Base-by-base conservation (phyloP, 2,797 vertebrate species). In the Lates japonicus region DNA sequence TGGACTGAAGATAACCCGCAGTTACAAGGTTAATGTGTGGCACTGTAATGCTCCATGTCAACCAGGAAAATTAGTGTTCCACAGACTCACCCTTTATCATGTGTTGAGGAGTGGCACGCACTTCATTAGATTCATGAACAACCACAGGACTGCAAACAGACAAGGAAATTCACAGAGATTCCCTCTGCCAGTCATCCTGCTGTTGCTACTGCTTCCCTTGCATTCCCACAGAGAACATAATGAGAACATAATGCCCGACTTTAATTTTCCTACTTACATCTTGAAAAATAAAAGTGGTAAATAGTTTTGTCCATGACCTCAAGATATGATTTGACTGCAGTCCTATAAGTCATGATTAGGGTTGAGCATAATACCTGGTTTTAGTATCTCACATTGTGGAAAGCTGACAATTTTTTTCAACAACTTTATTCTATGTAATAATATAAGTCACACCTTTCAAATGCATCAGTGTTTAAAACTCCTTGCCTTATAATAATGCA, bases 21-120 rank as follows among this genome's bases (percentile, higher is more conserved):
- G 77, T 90, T 84, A 87, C 88, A 87, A 87, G 88, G 89, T 90
- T 92, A 91, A 88, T 86, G 88, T 82, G 85, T 66, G 74, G 58
- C 59, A 42, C 70, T 78, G 86, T 87, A 90, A 76, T 66, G 83
- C 81, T 88, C 80, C 76, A 73, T 85, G 81, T 90, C 88, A 87
- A 91, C 63, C 72, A 62, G 83, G 72, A 78, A 67, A 85, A 80
- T 82, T 85, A 87, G 72, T 69, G 81, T 33, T 76, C 31, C 8
- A 10, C 46, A 5, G n/a, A 69, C 54, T 68, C 4, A 13, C 70
- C 78, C 85, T 84, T 86, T 41, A 88, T 88, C 86, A 82, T 58
- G 75, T 29, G 73, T 67, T 14, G 68, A 63, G 33, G 49, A 67
- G 64, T 74, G 46, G 41, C 67, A 70, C 11, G 57, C 48, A 49